These are phyloP conservation scores for Arnoldichthys spilopterus DNA, from an alignment of 2,797 vertebrate genomes.

Conservation along the genomic window DNA sequence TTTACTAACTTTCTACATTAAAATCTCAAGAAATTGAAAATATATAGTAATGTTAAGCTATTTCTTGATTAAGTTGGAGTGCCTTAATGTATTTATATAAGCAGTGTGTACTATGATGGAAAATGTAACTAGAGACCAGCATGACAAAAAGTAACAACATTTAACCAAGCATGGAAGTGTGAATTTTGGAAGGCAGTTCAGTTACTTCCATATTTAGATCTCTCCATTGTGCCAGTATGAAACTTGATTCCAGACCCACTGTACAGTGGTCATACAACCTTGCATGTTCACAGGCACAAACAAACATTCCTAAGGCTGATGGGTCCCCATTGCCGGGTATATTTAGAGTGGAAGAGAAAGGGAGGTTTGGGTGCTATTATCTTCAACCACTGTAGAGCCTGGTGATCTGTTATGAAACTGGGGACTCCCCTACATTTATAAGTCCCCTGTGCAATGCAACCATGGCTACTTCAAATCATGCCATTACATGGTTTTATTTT, in stretches of 20 bases:
- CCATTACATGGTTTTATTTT: slow-evolving; percentile 67
- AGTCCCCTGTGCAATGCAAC: slow-evolving; percentile 60
- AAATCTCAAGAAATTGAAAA: neutral
- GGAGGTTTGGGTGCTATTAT: slow-evolving; percentile 46
- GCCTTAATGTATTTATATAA: neutral
- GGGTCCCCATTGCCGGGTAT: slow-evolving; percentile 63
- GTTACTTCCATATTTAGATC: slow-evolving; percentile 63
- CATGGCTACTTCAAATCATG: slow-evolving; percentile 63
- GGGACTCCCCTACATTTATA: slow-evolving; percentile 66
- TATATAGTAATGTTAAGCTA: neutral
- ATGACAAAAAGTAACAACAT: slow-evolving; percentile 27
- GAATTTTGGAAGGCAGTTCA: slow-evolving; percentile 62
- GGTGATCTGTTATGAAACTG: slow-evolving; percentile 56
- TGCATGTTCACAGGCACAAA: slow-evolving; percentile 63
- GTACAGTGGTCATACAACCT: slow-evolving; percentile 39
- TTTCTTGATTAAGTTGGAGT: neutral
- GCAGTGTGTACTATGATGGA: neutral
- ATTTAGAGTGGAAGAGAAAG: slow-evolving; percentile 66
- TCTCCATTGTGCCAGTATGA: slow-evolving; percentile 40
- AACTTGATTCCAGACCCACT: slow-evolving; percentile 42
- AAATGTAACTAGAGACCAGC: slow-evolving; percentile 7
- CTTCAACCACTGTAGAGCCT: slow-evolving; percentile 21
- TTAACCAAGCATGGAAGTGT: slow-evolving; percentile 50
- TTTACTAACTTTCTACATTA: too few species aligned
- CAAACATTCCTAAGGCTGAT: slow-evolving; percentile 58